phyloP scores from a whole-genome alignment of 2,888 invertebrate genomes.

The Elaeidobius kamerunicus region DNA sequence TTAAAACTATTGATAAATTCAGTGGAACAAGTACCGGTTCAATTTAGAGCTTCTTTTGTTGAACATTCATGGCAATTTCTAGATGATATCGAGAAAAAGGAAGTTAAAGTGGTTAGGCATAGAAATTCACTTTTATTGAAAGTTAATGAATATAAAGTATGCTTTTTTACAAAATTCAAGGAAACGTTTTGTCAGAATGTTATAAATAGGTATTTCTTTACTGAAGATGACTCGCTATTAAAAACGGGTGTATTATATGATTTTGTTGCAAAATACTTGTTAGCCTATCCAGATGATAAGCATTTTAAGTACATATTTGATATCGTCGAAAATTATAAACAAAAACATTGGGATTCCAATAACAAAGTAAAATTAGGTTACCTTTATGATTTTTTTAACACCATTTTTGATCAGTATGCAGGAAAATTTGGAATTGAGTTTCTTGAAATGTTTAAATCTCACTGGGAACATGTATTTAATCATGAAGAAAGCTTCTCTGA shows the following conservation, averaged over 20 bases:
- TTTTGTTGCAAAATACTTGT: slow-evolving; percentile 14
- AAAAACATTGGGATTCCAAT: neutral
- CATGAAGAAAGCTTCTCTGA: slow-evolving; percentile 12
- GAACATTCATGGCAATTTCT: slow-evolving; percentile 31
- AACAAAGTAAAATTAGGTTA: neutral
- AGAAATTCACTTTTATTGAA: neutral
- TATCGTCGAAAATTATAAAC: slow-evolving; percentile 6
- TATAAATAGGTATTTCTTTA: slow-evolving; percentile 8
- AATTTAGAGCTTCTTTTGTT: slow-evolving; percentile 24
- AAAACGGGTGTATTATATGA: neutral
- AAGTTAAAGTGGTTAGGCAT: slow-evolving; percentile 11
- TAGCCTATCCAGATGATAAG: neutral
- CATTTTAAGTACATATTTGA: slow-evolving; percentile 15
- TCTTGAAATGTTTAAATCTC: slow-evolving; percentile 3
- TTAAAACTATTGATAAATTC: slow-evolving; percentile 20
- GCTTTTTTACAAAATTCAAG: slow-evolving; percentile 8
- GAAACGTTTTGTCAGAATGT: slow-evolving; percentile 3
- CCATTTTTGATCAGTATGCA: neutral
- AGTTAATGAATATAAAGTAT: neutral
- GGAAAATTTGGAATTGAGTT: slow-evolving; percentile 3
- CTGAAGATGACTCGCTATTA: neutral
- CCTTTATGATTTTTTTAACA: slow-evolving; percentile 8
- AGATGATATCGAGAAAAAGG: slow-evolving; percentile 25
- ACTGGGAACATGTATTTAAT: slow-evolving; percentile 16
- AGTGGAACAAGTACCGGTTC: slow-evolving; percentile 25